Percentiles rank a stretch among this genome's conserved stretches.
Evolutionary conservation across 2,888 invertebrate genomes (phyloP).

Genomic region (Stegophylla sp.): DNA sequence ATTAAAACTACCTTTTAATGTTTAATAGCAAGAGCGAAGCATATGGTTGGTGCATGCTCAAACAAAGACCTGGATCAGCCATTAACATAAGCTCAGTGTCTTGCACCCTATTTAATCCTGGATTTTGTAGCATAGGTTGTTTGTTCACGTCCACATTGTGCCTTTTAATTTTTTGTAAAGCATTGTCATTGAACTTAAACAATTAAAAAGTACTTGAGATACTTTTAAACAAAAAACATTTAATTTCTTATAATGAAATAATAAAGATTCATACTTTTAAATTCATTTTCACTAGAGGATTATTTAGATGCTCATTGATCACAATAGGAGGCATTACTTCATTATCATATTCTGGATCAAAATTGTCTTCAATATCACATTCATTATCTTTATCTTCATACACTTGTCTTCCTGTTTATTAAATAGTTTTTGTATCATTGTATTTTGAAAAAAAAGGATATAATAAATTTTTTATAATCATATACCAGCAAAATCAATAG

Average conservation of each 20-base stretch:
- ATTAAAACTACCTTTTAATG: slow-evolving; percentile 81
- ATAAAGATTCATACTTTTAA: slow-evolving; percentile 6
- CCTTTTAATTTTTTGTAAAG: slow-evolving; percentile 36
- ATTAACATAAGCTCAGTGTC: slow-evolving; percentile 81
- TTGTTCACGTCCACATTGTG: slow-evolving; percentile 62
- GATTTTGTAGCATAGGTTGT: slow-evolving; percentile 20
- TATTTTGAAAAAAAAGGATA: no score
- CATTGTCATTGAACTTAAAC: slow-evolving; percentile 55
- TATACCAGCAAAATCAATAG: slow-evolving; percentile 78
- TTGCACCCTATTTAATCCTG: slow-evolving; percentile 69
- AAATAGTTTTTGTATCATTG: no score
- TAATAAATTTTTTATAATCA: slow-evolving; percentile 2
- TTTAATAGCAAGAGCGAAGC: slow-evolving; percentile 90
- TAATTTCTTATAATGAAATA: no score
- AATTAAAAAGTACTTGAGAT: not conserved
- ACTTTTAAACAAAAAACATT: not conserved
- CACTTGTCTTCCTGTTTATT: slow-evolving; percentile 24
- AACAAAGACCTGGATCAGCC: slow-evolving; percentile 83
- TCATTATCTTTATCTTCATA: slow-evolving; percentile 35
- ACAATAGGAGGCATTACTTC: not conserved
- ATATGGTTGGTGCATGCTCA: slow-evolving; percentile 96
- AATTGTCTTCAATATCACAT: slow-evolving; percentile 9
- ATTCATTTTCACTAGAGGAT: slow-evolving; percentile 42
- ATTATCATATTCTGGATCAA: not conserved
- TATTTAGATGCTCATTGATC: slow-evolving; percentile 30